These are phyloP conservation scores for Drosophila fuyamai DNA, from an alignment of 1,140 invertebrate species.

Conservation along the genomic window DNA sequence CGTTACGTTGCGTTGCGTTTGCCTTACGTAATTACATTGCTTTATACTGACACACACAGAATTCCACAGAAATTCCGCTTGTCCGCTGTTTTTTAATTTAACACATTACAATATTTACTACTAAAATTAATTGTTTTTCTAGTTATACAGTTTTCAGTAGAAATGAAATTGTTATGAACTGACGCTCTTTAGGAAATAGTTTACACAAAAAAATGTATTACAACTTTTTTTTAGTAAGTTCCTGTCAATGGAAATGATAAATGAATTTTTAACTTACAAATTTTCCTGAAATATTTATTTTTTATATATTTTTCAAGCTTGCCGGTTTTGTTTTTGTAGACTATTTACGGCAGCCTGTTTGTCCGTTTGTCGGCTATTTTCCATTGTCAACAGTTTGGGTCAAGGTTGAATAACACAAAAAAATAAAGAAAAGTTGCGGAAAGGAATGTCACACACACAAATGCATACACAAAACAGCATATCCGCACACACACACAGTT, in stretches of 20 bases:
- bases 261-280: background rate
- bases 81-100: too few species aligned
- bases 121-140: too few species aligned
- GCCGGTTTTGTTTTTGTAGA: constrained; percentile 1
- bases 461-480: constrained; percentile 25
- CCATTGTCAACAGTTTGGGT: constrained; percentile 53
- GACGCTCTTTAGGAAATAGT: background rate
- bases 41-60: constrained; percentile 8
- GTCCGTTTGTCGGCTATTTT: constrained; percentile 26
- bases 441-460: constrained; percentile 33
- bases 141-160: too few species aligned
- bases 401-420: constrained; percentile 47
- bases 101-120: too few species aligned
- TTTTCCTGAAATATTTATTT: background rate
- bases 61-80: background rate
- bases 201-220: too few species aligned
- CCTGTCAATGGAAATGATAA: background rate
- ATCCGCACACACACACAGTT: constrained; percentile 16
- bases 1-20: constrained; percentile 29
- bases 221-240: background rate
- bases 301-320: background rate
- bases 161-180: too few species aligned
- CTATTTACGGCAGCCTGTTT: constrained; percentile 3
- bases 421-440: constrained; percentile 29
- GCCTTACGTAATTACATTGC: constrained; percentile 5